Percentiles rank a stretch among this genome's conserved stretches.
Evolutionary conservation across 2,113 vertebrate genomes (phyloP).

Genomic region (Pica pica): DNA sequence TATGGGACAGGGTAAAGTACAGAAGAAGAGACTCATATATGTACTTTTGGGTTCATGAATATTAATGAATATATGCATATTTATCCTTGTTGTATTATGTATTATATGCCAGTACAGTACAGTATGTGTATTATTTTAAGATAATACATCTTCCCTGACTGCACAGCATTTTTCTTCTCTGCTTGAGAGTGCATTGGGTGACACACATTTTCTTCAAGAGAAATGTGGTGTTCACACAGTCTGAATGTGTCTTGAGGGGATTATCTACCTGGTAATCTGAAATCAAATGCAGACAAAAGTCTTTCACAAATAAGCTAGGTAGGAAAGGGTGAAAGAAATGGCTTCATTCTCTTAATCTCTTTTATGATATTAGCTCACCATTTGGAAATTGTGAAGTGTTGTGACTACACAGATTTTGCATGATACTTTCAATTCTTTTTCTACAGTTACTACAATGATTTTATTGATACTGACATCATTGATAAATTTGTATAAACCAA

Average conservation of each 20-base stretch:
- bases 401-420: neutral
- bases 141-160: neutral
- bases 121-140: neutral
- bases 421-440: neutral
- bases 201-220: neutral
- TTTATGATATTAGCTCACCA: neutral
- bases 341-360: neutral
- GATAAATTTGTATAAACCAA: neutral
- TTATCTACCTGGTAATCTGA: fast-evolving
- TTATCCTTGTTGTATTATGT: neutral
- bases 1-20: neutral
- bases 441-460: neutral
- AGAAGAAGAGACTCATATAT: neutral
- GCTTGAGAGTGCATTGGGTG: neutral
- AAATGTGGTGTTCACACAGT: neutral
- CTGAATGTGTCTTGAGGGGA: neutral
- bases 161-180: neutral
- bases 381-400: neutral
- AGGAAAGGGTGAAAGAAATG: neutral
- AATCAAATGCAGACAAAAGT: neutral
- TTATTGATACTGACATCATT: neutral
- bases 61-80: neutral
- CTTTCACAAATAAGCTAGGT: neutral
- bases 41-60: neutral
- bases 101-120: neutral